These are phyloP conservation scores for Phasia obesa DNA, from an alignment of 2,888 invertebrate genomes.

Conservation along the genomic window DNA sequence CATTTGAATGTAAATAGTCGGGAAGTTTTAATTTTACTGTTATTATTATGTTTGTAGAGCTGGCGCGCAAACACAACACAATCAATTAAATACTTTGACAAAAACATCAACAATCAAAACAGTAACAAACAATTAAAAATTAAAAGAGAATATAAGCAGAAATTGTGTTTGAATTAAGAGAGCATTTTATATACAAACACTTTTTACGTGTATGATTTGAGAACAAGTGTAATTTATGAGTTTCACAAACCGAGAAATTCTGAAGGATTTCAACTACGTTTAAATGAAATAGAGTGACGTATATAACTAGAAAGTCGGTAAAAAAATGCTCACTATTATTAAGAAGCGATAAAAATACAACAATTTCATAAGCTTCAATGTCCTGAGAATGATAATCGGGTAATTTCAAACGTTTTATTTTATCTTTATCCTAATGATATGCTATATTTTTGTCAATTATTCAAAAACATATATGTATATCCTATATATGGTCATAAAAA, in stretches of 20 bases:
- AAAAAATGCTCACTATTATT: no score
- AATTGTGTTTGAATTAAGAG: slow-evolving; percentile 61
- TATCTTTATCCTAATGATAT: no score
- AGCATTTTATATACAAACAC: slow-evolving; percentile 6
- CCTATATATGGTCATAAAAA: no score
- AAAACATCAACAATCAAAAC: slow-evolving; percentile 21
- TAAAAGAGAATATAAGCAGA: slow-evolving; percentile 52
- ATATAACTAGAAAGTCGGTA: no score
- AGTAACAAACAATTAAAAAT: slow-evolving; percentile 45
- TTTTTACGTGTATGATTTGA: slow-evolving; percentile 4
- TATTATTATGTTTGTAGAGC: slow-evolving; percentile 43
- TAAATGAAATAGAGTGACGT: not conserved
- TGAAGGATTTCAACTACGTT: not conserved
- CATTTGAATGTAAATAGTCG: slow-evolving; percentile 7
- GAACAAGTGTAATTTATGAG: slow-evolving; percentile 2
- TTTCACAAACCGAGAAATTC: not conserved
- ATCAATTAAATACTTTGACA: slow-evolving; percentile 9
- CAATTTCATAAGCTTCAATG: no score
- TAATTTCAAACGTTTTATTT: no score
- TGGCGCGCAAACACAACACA: slow-evolving; percentile 53
- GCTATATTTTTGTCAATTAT: no score
- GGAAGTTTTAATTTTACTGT: slow-evolving; percentile 15
- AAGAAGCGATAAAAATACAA: no score
- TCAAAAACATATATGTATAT: no score
- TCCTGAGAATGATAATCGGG: no score